Conservation (phyloP, 2,888 invertebrate genomes). For the Folsomia manolachei region DNA sequence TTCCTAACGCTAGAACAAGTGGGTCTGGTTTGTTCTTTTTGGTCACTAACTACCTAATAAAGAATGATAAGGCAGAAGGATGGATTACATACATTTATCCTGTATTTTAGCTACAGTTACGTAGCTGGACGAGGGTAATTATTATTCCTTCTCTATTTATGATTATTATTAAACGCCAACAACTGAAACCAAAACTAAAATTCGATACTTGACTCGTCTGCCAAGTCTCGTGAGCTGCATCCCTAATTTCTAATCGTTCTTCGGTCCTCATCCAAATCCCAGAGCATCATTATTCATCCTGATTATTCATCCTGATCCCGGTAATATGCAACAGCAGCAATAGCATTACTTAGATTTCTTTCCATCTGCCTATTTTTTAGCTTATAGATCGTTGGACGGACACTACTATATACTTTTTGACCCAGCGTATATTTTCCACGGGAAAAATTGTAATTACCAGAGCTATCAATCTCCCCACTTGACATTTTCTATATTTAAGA, state of each 20-base stretch:
- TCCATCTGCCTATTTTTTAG: too few species aligned
- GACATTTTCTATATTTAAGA: constrained; percentile 25
- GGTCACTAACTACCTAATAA: too few species aligned
- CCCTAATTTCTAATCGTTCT: constrained; percentile 13
- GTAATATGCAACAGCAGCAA: neutral
- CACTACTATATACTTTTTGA: neutral
- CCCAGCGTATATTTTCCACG: neutral
- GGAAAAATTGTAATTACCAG: constrained; percentile 21
- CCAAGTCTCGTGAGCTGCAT: constrained; percentile 23
- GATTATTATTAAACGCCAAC: constrained; percentile 20
- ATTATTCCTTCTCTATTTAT: constrained; percentile 22
- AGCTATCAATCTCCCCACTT: constrained; percentile 23
- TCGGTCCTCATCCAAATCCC: neutral
- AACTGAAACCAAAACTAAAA: constrained; percentile 9
- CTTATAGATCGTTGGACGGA: too few species aligned
- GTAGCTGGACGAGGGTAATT: constrained; percentile 13
- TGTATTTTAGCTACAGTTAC: too few species aligned
- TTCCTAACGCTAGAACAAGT: neutral
- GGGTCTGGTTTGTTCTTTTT: too few species aligned
- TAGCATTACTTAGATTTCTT: neutral
- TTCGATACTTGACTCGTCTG: constrained; percentile 16
- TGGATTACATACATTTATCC: too few species aligned
- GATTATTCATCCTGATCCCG: neutral
- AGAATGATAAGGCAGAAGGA: neutral
- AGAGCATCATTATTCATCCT: neutral